Percentiles rank a stretch among this genome's conserved stretches.
phyloP scores from a whole-genome alignment of 2,888 invertebrate genomes.

The Pandemis cinnamomeana region DNA sequence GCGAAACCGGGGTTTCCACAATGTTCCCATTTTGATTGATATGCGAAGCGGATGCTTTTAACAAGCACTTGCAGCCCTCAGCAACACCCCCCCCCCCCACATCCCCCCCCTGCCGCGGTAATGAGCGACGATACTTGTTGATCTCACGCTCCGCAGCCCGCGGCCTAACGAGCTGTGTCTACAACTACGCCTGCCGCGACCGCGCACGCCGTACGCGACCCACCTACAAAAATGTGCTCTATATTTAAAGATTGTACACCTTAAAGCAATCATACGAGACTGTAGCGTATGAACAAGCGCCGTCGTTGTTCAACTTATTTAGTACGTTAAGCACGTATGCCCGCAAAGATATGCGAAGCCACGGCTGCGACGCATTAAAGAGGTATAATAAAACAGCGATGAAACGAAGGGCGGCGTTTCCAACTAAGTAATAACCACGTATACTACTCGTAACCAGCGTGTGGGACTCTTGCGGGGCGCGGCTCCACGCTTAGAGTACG shows the following conservation, averaged over 20 bases:
- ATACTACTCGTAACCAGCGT: too few species aligned
- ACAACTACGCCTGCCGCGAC: background rate
- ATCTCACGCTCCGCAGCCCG: background rate
- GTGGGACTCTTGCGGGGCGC: too few species aligned
- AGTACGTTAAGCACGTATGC: too few species aligned
- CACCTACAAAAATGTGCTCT: too few species aligned
- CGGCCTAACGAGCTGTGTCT: background rate
- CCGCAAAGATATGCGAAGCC: too few species aligned
- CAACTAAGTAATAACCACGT: background rate
- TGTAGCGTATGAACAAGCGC: too few species aligned
- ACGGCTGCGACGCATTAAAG: too few species aligned
- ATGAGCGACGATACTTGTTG: constrained; percentile 22
- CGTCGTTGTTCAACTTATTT: too few species aligned
- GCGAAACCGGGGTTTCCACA: background rate
- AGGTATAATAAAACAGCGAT: too few species aligned
- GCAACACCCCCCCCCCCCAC: background rate
- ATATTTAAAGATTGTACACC: too few species aligned
- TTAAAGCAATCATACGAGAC: too few species aligned
- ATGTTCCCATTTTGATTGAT: constrained; percentile 2
- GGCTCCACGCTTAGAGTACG: too few species aligned
- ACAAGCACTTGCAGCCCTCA: constrained; percentile 4
- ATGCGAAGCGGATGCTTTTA: constrained; percentile 11
- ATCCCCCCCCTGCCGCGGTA: background rate
- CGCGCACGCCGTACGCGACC: background rate
- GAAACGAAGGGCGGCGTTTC: background rate